Evolutionary conservation across 1,140 invertebrate genomes (phyloP), one percentile per base, ranked within the genome.

Genomic region (Bombus superbus): DNA sequence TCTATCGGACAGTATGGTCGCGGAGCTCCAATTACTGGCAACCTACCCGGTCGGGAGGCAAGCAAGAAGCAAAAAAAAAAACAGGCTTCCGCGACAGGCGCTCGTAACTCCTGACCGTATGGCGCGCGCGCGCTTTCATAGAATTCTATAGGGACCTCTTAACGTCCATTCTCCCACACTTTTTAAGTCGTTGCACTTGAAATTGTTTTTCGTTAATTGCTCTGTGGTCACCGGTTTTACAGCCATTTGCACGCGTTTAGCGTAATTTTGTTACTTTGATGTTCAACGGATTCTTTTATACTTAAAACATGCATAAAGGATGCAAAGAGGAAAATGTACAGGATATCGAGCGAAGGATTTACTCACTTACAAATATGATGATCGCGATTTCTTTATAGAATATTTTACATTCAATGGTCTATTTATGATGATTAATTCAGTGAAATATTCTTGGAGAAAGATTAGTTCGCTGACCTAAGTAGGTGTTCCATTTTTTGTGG

Each of bases 1-100:
- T 85, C 32, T 2, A 38, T 53, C 35, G 59, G 72, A 76, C 72
- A 59, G n/a, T 44, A 35, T 13, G 38, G 38, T 73, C 44, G 74
- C 38, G 35, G 44, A 44, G 35, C 73, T 53, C 74, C 82, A 85
- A 85, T 85, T 85, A 85, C 75, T 42, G 53, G 68, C 25, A 64
- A 73, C 83, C 32, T 18, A 62, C 44, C 44, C 40, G 15, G 28
- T 25, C 73, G 38, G 66, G 73, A n/a, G 57, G 25, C 11, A 42
- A 22, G 10, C n/a, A 35, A 10, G 13, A n/a, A 32, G 42, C 15
- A 44, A 22, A 44, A 28, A 62, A 40, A 69, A 74, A 75, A 57
- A 53, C 64, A 42, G 68, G 76, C 64, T 73, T 85, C 77, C 68
- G 42, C 47, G 47, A 53, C 47, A 53, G 47, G 47, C 83, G 76